phyloP scores from a whole-genome alignment of 2,888 invertebrate genomes.

The Dioctria rufipes region DNA sequence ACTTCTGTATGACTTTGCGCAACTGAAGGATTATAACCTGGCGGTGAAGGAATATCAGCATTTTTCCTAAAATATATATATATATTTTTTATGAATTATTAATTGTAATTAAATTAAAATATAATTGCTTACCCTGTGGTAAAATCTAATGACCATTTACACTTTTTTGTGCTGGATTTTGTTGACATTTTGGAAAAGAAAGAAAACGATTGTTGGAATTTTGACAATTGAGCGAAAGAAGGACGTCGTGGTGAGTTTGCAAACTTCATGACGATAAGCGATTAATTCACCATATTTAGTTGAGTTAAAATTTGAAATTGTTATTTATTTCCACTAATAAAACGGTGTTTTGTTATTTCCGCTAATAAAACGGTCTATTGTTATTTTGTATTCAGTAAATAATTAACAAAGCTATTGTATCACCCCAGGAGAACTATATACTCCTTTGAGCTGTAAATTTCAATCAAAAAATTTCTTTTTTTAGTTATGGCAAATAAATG shows the following conservation, averaged over 20 bases:
- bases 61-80: conserved; percentile 65
- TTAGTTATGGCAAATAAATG: background rate
- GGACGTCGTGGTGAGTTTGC: background rate
- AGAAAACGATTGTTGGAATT: conserved; percentile 1
- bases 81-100: background rate
- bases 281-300: too few species aligned
- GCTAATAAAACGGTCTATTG: too few species aligned
- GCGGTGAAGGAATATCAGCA: conserved; percentile 82
- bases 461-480: background rate
- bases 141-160: conserved; percentile 79
- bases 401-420: too few species aligned
- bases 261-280: too few species aligned
- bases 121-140: conserved; percentile 73
- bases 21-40: conserved; percentile 85
- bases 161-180: conserved; percentile 71
- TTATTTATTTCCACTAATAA: background rate
- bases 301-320: too few species aligned
- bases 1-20: conserved; percentile 83
- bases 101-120: conserved; percentile 19
- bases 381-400: too few species aligned
- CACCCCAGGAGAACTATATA: too few species aligned
- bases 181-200: conserved; percentile 65
- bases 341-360: too few species aligned
- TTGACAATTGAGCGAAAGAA: background rate
- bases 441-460: background rate